phyloP scores from a whole-genome alignment of 1,140 invertebrate genomes.

The Drosophila bipectinata region DNA sequence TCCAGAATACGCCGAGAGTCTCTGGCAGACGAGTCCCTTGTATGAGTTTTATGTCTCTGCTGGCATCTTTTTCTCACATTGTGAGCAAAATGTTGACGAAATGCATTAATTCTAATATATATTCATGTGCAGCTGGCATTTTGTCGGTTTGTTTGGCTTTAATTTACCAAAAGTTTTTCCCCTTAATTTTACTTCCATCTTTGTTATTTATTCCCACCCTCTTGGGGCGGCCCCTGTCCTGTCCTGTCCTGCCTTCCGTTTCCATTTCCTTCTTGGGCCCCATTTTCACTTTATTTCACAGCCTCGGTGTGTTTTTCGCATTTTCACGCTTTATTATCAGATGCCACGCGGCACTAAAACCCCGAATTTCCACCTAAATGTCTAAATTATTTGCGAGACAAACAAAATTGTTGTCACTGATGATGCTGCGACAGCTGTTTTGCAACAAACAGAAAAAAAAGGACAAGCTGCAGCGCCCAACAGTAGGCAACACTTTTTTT shows the following conservation, averaged over 20 bases:
- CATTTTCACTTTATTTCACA: not conserved
- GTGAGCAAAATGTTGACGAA: slow-evolving; percentile 58
- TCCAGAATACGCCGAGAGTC: too few species aligned
- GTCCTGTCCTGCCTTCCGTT: too few species aligned
- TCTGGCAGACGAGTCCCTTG: too few species aligned
- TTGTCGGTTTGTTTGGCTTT: slow-evolving; percentile 48
- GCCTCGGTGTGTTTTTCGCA: not conserved
- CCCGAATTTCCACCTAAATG: slow-evolving; percentile 42
- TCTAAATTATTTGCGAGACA: slow-evolving; percentile 66
- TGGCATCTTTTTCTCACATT: slow-evolving; percentile 38
- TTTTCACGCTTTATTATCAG: slow-evolving; percentile 34
- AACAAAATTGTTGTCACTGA: slow-evolving; percentile 39
- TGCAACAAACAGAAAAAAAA: slow-evolving; percentile 13
- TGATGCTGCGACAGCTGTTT: slow-evolving; percentile 27
- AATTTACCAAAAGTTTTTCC: slow-evolving; percentile 37
- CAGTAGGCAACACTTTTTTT: slow-evolving; percentile 14
- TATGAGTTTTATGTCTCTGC: slow-evolving; percentile 42
- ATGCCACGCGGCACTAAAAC: slow-evolving; percentile 3
- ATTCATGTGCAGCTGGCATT: slow-evolving; percentile 57
- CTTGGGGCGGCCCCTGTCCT: too few species aligned
- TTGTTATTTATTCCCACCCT: not conserved
- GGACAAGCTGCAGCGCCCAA: slow-evolving; percentile 9
- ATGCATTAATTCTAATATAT: slow-evolving; percentile 69
- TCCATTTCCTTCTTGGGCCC: too few species aligned
- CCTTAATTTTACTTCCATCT: slow-evolving; percentile 5